Base-by-base conservation (phyloP, 2,797 vertebrate genomes). In the Acrocephalus scirpaceus region DNA sequence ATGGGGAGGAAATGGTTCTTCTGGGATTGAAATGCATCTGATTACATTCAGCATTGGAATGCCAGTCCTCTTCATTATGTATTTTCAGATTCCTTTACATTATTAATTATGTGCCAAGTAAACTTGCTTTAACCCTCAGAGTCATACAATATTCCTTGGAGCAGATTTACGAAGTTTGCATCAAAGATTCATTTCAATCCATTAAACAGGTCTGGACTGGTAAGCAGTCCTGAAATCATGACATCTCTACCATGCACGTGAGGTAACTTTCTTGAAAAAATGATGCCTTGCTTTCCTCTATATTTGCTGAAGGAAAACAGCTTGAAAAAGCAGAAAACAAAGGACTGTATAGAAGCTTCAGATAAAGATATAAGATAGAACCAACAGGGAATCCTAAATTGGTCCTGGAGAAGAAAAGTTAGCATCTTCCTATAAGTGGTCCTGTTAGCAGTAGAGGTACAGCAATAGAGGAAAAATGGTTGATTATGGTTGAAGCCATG, bases 231-330 rank as follows among this genome's bases (percentile, higher is more conserved):
- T 87, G 67, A 81, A 89, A 72, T 66, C 19, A 32, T 64, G 25
- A 80, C 15, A 71, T 50, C 4, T 5, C n/a, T 70, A 75, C 42
- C 21, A 40, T 3, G 9, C 0, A 0, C 0, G 0, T n/a, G 10
- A 89, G 51, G 34, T 20, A 16, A 54, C 54, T 72, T 48, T 60
- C 75, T 76, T 60, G 27, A 76, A 88, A 85, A 70, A 38, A 32
- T 2, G 1, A 2, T 79, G 40, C 48, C 36, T 76, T 66, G 12
- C 27, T 79, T 81, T 84, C 19, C 14, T 76, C 45, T 70, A 20
- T 38, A 85, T 45, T 79, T 76, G 47, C 17, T 44, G 44, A 38
- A 73, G 12, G 9, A 81, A 86, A 82, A 79, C 6, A 29, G 12
- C 27, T 62, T 62, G 44, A 66, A 79, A 91, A 92, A 79, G n/a